These are phyloP conservation scores for Psittacula derbiana DNA, from an alignment of 2,797 vertebrate genomes.

Conservation along the genomic window DNA sequence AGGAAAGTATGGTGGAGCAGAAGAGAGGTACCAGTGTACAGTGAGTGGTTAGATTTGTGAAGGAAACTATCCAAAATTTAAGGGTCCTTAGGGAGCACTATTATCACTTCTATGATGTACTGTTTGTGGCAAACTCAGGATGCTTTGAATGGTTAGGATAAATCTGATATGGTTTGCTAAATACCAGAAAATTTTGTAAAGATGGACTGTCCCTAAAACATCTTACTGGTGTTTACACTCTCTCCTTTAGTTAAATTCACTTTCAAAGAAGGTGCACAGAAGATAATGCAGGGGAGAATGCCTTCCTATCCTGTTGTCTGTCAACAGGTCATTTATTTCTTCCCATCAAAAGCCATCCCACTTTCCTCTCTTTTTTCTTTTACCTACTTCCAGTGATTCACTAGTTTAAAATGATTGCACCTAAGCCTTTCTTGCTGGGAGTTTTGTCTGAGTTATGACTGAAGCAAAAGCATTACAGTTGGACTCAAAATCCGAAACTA, in stretches of 20 bases:
- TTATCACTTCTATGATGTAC: background rate
- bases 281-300: background rate
- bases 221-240: background rate
- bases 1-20: background rate
- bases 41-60: background rate
- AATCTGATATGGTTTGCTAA: background rate
- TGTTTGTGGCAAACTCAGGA: background rate
- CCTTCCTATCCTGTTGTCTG: background rate
- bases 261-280: background rate
- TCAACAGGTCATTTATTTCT: background rate
- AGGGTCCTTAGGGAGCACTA: background rate
- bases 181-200: background rate
- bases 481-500: background rate
- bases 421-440: background rate
- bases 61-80: background rate
- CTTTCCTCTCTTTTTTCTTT: background rate
- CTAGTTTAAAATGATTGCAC: background rate
- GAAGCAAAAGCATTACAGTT: background rate
- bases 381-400: background rate
- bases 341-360: background rate
- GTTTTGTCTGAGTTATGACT: background rate
- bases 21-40: background rate
- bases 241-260: background rate
- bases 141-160: background rate
- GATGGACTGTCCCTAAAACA: background rate